These are phyloP conservation scores for Dynastes hyllus DNA, from an alignment of 2,888 invertebrate genomes.

Conservation along the genomic window DNA sequence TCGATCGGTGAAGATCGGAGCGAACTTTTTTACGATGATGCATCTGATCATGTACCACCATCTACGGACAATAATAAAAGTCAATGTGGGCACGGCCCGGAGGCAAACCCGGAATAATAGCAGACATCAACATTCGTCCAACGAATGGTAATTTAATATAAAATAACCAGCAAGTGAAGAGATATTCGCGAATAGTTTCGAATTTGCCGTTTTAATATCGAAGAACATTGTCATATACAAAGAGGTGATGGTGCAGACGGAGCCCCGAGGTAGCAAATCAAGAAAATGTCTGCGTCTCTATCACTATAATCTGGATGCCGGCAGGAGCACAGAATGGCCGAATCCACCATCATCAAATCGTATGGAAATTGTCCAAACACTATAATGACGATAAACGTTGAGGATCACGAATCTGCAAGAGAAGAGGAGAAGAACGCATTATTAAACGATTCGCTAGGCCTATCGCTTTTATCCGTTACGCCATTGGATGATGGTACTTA, in stretches of 20 bases:
- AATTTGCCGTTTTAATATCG: conserved; percentile 40
- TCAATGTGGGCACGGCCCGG: conserved; percentile 40
- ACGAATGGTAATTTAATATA: conserved; percentile 53
- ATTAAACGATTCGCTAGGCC: conserved; percentile 34
- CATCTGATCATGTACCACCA: conserved; percentile 29
- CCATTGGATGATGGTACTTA: conserved; percentile 60
- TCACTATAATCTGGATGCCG: conserved; percentile 67
- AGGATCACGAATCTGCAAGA: conserved; percentile 61
- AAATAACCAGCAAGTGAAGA: conserved; percentile 46
- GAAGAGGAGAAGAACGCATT: conserved; percentile 23
- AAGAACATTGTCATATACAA: conserved; percentile 22
- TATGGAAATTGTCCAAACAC: conserved; percentile 69
- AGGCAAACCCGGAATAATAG: conserved; percentile 44
- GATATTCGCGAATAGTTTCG: conserved; percentile 40
- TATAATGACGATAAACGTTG: conserved; percentile 70
- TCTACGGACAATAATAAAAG: conserved; percentile 40
- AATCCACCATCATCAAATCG: conserved; percentile 65
- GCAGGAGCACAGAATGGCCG: conserved; percentile 62
- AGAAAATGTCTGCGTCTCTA: conserved; percentile 60
- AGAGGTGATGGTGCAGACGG: conserved; percentile 24
- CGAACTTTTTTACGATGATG: neutral
- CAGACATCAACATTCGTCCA: conserved; percentile 49
- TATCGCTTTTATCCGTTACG: conserved; percentile 31
- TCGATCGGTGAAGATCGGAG: conserved; percentile 27
- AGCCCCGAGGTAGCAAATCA: conserved; percentile 59